Base-by-base conservation (phyloP, 1,140 invertebrate genomes). In the Agraylea sexmaculata region DNA sequence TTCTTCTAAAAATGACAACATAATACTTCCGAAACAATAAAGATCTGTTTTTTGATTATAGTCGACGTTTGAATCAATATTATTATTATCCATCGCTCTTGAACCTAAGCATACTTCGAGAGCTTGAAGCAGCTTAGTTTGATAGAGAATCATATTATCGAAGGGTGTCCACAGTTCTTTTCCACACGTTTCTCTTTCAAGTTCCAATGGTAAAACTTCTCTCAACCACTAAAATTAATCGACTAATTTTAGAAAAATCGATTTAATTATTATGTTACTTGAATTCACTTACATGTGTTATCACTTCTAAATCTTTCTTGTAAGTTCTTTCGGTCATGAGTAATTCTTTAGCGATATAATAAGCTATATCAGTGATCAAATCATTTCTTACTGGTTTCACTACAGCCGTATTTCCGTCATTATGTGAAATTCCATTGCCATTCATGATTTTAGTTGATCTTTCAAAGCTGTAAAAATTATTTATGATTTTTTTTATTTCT, bases 271-370 rank as follows among this genome's bases (percentile, higher is more conserved):
- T 21, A 10, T 31, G 17, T 22, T 7, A 41, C 4, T 3, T 11
- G 29, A 10, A 20, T 20, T 13, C 31, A 53, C 76, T 70, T 66
- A 88, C 84, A 51, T 80, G 69, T 58, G 87, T 89, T 40, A 96
- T 75, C 25, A 95, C 82, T 62, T 94, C 88, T 45, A 97, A 64
- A 59, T 96, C 90, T 52, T 92, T 88, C 54, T 89, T 90, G 60
- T 93, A 97, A 0, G 91, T 95, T 45, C 91, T 66, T 58, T 96
- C 92, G 1, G 90, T 95, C 86, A 93, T 93, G 4, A 95, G 67
- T 36, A 97, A 63, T 65, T 97, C 91, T 61, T 94, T 94, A 27
- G 87, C 82, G 50, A 96, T 83, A 56, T 84, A 95, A 64, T 93
- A 95, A 11, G 81, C 79, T 55, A 80, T 78, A 53, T 95, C 89